A percentile compares a stretch with the other conserved stretches of the same genome.
Conservation (phyloP, 2,113 vertebrate genomes). For the Gymnobelideus leadbeateri region DNA sequence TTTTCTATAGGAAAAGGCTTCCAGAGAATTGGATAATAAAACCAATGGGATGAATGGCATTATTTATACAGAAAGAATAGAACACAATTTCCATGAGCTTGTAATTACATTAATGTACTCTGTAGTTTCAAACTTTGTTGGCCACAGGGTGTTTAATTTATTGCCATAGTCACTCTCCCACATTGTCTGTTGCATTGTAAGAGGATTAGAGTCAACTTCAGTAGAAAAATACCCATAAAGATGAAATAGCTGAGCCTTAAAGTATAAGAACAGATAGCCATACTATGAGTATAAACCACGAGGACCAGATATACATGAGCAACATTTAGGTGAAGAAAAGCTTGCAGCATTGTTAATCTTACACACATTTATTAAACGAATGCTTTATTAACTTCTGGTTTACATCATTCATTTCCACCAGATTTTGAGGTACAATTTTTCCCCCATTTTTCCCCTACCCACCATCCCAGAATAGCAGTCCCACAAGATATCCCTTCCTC, state of each 20-base stretch:
- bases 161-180: background rate
- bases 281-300: background rate
- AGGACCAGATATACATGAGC: too few species aligned
- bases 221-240: background rate
- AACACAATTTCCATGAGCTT: background rate
- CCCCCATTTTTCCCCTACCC: too few species aligned
- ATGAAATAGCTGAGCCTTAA: background rate
- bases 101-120: background rate
- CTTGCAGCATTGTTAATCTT: background rate
- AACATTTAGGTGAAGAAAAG: background rate
- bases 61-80: background rate
- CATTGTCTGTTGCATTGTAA: background rate
- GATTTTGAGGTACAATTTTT: too few species aligned
- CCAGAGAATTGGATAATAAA: background rate
- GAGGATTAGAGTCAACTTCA: background rate
- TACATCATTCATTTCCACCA: too few species aligned
- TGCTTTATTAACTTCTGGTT: too few species aligned
- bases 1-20: background rate
- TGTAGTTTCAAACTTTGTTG: background rate
- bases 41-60: background rate
- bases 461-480: too few species aligned
- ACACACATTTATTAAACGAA: too few species aligned
- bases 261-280: background rate
- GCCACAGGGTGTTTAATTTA: background rate
- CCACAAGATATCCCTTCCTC: too few species aligned